Percentiles rank a stretch among this genome's conserved stretches.
Evolutionary conservation across 2,797 vertebrate species (phyloP).

Genomic region (Pampus argenteus): DNA sequence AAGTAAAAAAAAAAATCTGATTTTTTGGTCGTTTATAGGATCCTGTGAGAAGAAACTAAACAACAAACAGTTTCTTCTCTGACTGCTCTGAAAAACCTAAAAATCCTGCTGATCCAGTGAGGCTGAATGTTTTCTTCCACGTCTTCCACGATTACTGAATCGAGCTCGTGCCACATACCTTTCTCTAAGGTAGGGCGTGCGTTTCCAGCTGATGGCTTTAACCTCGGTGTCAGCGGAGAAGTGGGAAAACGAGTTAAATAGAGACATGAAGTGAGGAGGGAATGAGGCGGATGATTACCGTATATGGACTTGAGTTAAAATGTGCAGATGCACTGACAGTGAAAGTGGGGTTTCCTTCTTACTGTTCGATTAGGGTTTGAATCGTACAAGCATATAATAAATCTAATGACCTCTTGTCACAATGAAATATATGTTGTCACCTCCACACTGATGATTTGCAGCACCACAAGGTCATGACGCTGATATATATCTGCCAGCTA

Average conservation of each 20-base stretch:
- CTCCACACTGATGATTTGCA: slow-evolving; percentile 62
- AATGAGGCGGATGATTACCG: slow-evolving; percentile 26
- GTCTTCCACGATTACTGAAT: slow-evolving; percentile 63
- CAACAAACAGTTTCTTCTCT: slow-evolving; percentile 14
- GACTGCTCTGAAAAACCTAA: not conserved
- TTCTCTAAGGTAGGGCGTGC: slow-evolving; percentile 3
- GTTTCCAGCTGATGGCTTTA: slow-evolving; percentile 51
- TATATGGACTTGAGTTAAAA: slow-evolving; percentile 28
- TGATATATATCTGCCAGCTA: slow-evolving; percentile 62
- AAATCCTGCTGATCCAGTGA: slow-evolving; percentile 30
- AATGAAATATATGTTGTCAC: slow-evolving; percentile 65
- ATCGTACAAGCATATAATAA: slow-evolving; percentile 29
- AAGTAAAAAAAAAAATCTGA: slow-evolving; percentile 12
- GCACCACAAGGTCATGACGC: slow-evolving; percentile 58
- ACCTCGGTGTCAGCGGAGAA: slow-evolving; percentile 42
- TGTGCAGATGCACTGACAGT: not conserved
- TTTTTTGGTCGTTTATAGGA: slow-evolving; percentile 7
- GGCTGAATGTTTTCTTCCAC: slow-evolving; percentile 17
- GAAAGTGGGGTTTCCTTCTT: slow-evolving; percentile 42
- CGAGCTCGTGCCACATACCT: slow-evolving; percentile 14
- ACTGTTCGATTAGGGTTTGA: slow-evolving; percentile 27
- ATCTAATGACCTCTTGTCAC: slow-evolving; percentile 61
- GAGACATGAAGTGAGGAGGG: slow-evolving; percentile 11
- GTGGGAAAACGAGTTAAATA: slow-evolving; percentile 43
- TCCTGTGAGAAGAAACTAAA: slow-evolving; percentile 13